Conservation (phyloP, 2,888 invertebrate species). For the Teleiodes luculella region DNA sequence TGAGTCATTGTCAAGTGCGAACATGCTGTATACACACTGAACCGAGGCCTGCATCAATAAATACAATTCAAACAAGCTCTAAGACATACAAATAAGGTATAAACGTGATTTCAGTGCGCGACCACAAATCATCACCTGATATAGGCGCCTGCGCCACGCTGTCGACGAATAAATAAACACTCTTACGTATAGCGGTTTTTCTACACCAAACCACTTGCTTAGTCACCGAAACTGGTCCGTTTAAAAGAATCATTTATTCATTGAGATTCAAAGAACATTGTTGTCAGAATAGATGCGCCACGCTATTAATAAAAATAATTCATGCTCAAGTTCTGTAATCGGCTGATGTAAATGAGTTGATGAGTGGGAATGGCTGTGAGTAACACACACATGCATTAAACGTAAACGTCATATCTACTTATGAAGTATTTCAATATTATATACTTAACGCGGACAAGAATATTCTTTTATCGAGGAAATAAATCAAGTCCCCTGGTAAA, state of each 20-base stretch:
- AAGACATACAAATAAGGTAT: no score
- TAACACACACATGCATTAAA: background rate
- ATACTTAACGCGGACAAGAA: no score
- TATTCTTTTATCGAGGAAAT: no score
- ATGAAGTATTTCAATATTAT: background rate
- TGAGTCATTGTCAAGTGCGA: constrained; percentile 64
- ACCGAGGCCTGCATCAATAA: background rate
- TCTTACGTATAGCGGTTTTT: constrained; percentile 70
- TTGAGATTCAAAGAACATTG: constrained; percentile 47
- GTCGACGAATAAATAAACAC: constrained; percentile 58
- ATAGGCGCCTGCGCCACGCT: constrained; percentile 36
- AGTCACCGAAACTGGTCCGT: constrained; percentile 49
- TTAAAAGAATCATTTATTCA: constrained; percentile 51
- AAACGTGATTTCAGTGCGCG: no score
- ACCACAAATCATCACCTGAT: constrained; percentile 51
- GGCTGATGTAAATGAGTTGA: constrained; percentile 15
- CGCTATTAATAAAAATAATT: constrained; percentile 30
- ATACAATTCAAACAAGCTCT: no score
- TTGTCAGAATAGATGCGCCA: constrained; percentile 28
- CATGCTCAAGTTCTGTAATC: constrained; percentile 19
- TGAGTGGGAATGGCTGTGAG: background rate
- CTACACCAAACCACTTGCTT: constrained; percentile 48
- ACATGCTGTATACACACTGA: constrained; percentile 42
- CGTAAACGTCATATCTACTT: no score
- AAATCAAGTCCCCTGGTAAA: no score